These are phyloP conservation scores for Chymomyza amoena DNA, from an alignment of 2,888 invertebrate genomes.

Conservation along the genomic window DNA sequence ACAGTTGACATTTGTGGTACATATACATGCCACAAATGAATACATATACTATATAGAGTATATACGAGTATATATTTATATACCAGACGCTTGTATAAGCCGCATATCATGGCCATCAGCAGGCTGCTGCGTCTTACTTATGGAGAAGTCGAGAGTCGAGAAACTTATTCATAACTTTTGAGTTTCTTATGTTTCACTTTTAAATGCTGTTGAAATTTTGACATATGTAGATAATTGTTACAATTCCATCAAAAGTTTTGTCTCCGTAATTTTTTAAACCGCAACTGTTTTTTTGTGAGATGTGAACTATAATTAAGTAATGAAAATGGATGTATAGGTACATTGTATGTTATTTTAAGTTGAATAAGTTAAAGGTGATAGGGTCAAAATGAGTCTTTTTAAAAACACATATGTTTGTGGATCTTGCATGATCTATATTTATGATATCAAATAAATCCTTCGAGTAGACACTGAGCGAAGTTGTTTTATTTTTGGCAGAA, in stretches of 20 bases:
- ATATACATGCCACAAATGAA: conserved; percentile 47
- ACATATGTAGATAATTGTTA: conserved; percentile 62
- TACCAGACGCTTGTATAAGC: neutral
- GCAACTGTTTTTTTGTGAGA: neutral
- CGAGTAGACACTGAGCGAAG: too few relatives aligned
- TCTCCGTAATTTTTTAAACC: neutral
- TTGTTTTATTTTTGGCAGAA: too few relatives aligned
- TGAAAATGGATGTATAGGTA: too few relatives aligned
- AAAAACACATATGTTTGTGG: too few relatives aligned
- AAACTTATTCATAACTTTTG: conserved; percentile 42
- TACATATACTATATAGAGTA: neutral
- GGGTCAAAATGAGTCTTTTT: too few relatives aligned
- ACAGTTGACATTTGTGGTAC: conserved; percentile 72
- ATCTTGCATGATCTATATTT: too few relatives aligned
- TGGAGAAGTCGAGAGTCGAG: conserved; percentile 60
- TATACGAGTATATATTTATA: too few relatives aligned
- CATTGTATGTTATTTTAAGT: too few relatives aligned
- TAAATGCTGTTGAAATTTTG: conserved; percentile 71
- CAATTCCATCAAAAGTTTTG: conserved; percentile 15
- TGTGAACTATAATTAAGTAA: too few relatives aligned
- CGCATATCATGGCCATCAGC: conserved; percentile 49
- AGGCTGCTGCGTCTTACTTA: conserved; percentile 65
- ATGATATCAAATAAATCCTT: too few relatives aligned
- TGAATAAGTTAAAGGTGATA: too few relatives aligned
- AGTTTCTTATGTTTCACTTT: conserved; percentile 55